A percentile compares a stretch with the other conserved stretches of the same genome.
Evolutionary conservation across 1,140 invertebrate genomes (phyloP).

Genomic region (Ceratoteleas bidentatus): DNA sequence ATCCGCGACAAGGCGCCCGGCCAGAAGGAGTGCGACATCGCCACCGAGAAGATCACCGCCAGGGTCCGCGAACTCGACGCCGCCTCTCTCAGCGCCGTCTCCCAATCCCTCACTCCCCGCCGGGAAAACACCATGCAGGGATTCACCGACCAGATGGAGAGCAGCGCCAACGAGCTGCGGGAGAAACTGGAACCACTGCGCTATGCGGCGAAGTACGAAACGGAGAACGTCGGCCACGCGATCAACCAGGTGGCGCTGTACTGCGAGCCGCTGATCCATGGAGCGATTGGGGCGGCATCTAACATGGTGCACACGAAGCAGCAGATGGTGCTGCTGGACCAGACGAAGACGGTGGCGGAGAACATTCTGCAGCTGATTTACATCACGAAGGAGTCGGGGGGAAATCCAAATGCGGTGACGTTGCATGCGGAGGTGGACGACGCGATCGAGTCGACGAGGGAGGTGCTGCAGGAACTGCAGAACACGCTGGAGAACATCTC

Average conservation of each 20-base stretch:
- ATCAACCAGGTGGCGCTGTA: conserved; percentile 91
- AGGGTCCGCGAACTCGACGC: conserved; percentile 92
- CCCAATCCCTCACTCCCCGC: conserved; percentile 88
- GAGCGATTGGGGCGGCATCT: conserved; percentile 93
- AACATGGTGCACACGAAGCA: conserved; percentile 94
- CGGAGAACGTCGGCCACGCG: conserved; percentile 95
- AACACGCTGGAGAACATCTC: conserved; percentile 91
- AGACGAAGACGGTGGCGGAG: conserved; percentile 97
- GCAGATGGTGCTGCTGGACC: conserved; percentile 94
- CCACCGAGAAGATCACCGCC: conserved; percentile 89
- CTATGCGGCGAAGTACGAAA: conserved; percentile 92
- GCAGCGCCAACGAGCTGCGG: conserved; percentile 87
- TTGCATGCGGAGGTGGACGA: conserved; percentile 93
- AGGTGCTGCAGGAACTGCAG: conserved; percentile 91
- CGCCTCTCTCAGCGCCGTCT: conserved; percentile 92
- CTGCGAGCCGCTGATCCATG: conserved; percentile 91
- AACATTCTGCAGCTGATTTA: conserved; percentile 92
- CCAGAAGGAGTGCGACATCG: conserved; percentile 94
- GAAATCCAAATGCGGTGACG: conserved; percentile 93
- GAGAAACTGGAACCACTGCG: conserved; percentile 92
- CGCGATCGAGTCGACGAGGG: conserved; percentile 87
- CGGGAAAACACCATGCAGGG: conserved; percentile 90
- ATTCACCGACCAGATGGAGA: conserved; percentile 90
- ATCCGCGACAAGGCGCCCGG: conserved; percentile 98
- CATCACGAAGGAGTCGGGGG: conserved; percentile 93